phyloP scores from a whole-genome alignment of 2,113 vertebrate species.

The Ceyx margarethae region DNA sequence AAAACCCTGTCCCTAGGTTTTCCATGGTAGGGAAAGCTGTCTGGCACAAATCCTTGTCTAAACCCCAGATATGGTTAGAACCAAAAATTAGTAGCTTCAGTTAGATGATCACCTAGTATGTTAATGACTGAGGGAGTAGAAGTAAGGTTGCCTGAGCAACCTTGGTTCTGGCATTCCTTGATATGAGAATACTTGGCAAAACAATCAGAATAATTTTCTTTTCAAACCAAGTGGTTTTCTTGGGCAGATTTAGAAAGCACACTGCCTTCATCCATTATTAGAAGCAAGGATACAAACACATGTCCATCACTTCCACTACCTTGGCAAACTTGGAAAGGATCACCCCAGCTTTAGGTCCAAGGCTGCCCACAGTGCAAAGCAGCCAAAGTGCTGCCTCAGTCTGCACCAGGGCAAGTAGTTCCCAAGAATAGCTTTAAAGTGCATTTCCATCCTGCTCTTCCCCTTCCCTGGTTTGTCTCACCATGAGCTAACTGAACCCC shows the following conservation, averaged over 20 bases:
- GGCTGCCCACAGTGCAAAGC: background rate
- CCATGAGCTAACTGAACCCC: rapidly evolving
- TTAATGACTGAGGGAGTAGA: constrained; percentile 2
- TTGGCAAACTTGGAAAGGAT: background rate
- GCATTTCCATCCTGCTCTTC: background rate
- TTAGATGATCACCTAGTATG: background rate
- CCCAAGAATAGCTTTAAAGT: background rate
- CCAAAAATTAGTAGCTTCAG: background rate
- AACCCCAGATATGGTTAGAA: background rate
- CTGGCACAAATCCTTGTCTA: background rate
- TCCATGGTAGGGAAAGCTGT: background rate
- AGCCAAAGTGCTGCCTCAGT: background rate
- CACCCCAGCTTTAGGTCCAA: background rate
- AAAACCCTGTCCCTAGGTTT: background rate
- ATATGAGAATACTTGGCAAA: background rate
- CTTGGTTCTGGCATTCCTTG: background rate
- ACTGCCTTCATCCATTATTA: background rate
- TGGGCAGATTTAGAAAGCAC: background rate
- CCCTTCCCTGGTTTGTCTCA: background rate
- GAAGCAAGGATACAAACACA: background rate
- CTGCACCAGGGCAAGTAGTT: background rate
- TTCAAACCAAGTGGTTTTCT: background rate
- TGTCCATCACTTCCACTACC: rapidly evolving
- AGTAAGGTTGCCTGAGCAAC: constrained; percentile 59
- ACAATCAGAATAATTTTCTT: background rate